Percentiles rank a stretch among this genome's conserved stretches.
Evolutionary conservation across 2,888 invertebrate species (phyloP).

Genomic region (Brachyptera risi): DNA sequence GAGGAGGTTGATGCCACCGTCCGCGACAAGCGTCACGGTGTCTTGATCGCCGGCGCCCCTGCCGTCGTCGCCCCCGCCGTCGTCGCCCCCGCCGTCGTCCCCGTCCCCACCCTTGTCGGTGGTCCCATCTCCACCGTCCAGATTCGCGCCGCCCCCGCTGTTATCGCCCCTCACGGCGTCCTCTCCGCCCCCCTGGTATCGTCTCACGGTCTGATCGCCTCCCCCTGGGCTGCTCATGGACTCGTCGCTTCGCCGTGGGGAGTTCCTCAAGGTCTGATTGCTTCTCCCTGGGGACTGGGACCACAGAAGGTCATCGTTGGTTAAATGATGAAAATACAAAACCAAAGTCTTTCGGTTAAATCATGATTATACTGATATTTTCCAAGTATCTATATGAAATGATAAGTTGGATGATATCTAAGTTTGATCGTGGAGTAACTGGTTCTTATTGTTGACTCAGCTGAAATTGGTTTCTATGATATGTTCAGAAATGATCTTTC

Average conservation of each 20-base stretch:
- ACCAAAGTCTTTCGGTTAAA: too few relatives aligned
- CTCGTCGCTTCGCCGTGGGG: conserved; percentile 2
- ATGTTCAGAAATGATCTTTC: too few relatives aligned
- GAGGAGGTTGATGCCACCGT: conserved; percentile 16
- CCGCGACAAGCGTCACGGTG: conserved; percentile 24
- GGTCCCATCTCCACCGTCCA: conserved; percentile 8
- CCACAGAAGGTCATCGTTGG: conserved; percentile 1
- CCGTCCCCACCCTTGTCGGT: neutral
- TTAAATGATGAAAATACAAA: too few relatives aligned
- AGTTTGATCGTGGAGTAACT: too few relatives aligned
- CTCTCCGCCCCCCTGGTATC: neutral
- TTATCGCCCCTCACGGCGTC: neutral
- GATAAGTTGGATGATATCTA: too few relatives aligned
- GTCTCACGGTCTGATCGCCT: neutral
- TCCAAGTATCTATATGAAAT: too few relatives aligned
- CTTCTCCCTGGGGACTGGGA: neutral
- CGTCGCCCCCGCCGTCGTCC: conserved; percentile 5
- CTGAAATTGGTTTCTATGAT: neutral
- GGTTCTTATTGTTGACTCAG: neutral
- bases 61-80: conserved; percentile 1
- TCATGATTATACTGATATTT: too few relatives aligned
- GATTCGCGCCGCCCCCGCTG: conserved; percentile 4
- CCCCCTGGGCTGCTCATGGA: neutral
- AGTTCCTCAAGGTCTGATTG: neutral
- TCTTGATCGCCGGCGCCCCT: conserved; percentile 8